Evolutionary conservation across 2,888 invertebrate species (phyloP), one percentile per base, ranked within the genome.

Genomic region (Cheilosia vernalis): DNA sequence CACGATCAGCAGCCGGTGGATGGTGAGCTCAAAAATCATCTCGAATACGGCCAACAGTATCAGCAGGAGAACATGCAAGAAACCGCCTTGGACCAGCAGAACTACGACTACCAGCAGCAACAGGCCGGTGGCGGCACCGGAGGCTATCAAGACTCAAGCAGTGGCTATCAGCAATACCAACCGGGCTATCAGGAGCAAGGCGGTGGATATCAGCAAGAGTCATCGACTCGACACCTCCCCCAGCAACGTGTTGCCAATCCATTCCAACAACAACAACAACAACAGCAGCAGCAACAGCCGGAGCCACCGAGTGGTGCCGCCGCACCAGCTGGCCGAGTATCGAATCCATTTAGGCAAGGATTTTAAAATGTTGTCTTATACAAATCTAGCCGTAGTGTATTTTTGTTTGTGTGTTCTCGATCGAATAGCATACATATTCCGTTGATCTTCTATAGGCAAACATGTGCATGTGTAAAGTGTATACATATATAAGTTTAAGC

Each of bases 311-410:
- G 86, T 88, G 88, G 90, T 83, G 89, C 89, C 72, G 89, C 89
- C 70, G 90, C 87, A 72, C 93, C 93, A 89, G 91, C 89, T 63
- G 87, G 91, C 90, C 90, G 92, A 86, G 94, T 94, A 89, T 94
- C 95, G 89, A 96, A 96, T 93, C 96, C 96, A 83, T 97, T 97
- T 93, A 95, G 97, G 91, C 96, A 96, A 94, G 96, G 96, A 92
- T 95, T 96, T 93, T 94, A 93, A 92, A 90, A 92, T 91, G 87
- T 91, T 93, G 92, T 93, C 93, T 92, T 92, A 92, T 90, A 91
- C 90, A 89, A 90, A 87, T 90, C 88, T 92, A 92, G 91, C 88
- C 89, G 91, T 92, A 89, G 91, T 90, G 83, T 89, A 89, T 88
- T 88, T 90, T 88, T 90, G 88, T 88, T 89, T 90, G 72, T 89